Base-by-base conservation (phyloP, 1,140 invertebrate species). In the Bradysia coprophila region DNA sequence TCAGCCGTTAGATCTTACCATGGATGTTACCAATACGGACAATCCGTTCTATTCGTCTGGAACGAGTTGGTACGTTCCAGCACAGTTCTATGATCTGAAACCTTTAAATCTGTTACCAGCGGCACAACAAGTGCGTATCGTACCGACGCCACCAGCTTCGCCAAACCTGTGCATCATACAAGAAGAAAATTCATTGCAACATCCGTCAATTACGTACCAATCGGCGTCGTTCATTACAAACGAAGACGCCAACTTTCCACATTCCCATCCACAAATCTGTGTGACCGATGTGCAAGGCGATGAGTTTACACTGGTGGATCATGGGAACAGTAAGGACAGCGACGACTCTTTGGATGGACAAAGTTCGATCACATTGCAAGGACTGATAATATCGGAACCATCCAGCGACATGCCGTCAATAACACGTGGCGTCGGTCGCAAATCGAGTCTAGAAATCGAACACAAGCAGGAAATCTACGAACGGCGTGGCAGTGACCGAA, bases 251-350 rank as follows among this genome's bases (percentile, higher is more conserved):
- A 18, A 34, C 31, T 43, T 45, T 21, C 46, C 64, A 57, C 59
- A 64, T 49, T 62, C 56, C 13, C 69, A 77, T 52, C 87, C 89
- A 1, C 86, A 90, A 61, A 93, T 93, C 46, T 89, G 83, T 49
- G 71, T 92, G 4, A 92, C 88, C 1, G 89, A 93, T 57, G 85
- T 86, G 44, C 65, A 81, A 24, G 84, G 83, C n/a, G 81, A 78
- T 18, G 81, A 85, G 58, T 74, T 84, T 1, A 82, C 81, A 0
- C 56, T 86, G 28, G 72, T 83, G 1, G 77, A 76, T 2, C 73
- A 76, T 4, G 77, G 76, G 0, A 73, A 71, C 0, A 74, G 75
- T 43, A 77, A 70, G 43, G 75, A 76, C 38, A 59, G 55, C 52
- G 53, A 67, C 53, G 54, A 56, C 11, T 43, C 64, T 52, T 40